Base-by-base conservation (phyloP, 2,888 invertebrate species). In the Keiferia lycopersicella region DNA sequence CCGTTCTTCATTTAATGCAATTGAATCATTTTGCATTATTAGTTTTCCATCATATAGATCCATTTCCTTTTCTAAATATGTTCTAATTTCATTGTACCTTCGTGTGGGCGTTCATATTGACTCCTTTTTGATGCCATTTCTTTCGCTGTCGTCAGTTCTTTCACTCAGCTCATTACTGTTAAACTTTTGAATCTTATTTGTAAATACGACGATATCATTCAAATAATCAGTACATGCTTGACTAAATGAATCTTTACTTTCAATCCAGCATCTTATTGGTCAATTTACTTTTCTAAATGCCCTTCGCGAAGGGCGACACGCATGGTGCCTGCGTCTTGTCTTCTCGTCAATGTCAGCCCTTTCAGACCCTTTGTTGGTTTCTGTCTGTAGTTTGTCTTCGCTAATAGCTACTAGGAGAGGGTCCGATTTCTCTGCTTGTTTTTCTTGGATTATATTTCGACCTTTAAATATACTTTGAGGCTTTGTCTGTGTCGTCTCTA, bases 301-400 rank as follows among this genome's bases (percentile, higher is more conserved):
- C 16, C 45, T n/a, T n/a, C n/a, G 8, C 11, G 45, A 6, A 22
- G 51, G 51, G 51, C 51, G 51, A 22, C 20, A 53, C 51, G 51
- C 51, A 22, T 53, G 51, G 20, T 53, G 51, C 10, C 51, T 22
- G 22, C 51, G 22, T 53, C 26, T 53, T 53, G 51, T 53, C 51
- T 53, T 22, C 12, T 58, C n/a, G 38, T 34, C 18, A 38, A n/a
- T 12, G 34, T 38, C 58, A 53, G 12, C 39, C 10, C 18, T 30
- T 30, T 53, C 26, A n/a, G 10, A 57, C 34, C 58, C 58, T 58
- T 58, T 58, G 58, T 58, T 58, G 34, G 38, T 34, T 58, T 38
- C 26, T 34, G 11, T 22, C 22, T 22, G 22, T 53, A 53, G 20
- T 53, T 53, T 53, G 22, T 53, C 22, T 53, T 53, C 22, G 16